These are phyloP conservation scores for Glareola pratincola DNA, from an alignment of 2,113 vertebrate genomes.

Conservation along the genomic window DNA sequence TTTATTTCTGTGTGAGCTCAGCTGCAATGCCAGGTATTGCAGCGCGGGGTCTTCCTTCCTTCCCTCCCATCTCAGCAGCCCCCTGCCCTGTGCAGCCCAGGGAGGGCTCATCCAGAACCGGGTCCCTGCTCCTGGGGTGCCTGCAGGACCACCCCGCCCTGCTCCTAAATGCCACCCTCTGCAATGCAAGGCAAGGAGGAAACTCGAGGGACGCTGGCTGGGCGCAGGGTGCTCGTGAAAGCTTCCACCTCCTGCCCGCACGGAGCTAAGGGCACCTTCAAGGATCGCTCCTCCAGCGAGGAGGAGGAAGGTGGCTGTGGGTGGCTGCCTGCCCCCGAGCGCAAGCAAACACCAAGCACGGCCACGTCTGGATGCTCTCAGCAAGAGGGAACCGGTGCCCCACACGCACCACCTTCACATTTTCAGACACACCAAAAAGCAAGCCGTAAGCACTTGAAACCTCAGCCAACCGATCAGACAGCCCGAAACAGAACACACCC, in stretches of 20 bases:
- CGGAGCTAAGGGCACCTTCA: background rate
- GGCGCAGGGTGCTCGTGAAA: background rate
- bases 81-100: background rate
- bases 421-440: background rate
- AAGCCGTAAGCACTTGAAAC: background rate
- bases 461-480: background rate
- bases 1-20: background rate
- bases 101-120: background rate
- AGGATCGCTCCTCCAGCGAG: background rate
- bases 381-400: background rate
- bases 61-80: background rate
- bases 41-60: fast-evolving
- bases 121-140: background rate
- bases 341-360: background rate
- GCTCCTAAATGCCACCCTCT: fast-evolving
- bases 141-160: background rate
- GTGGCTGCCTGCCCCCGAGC: background rate
- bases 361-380: background rate
- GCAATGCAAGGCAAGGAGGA: background rate
- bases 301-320: background rate
- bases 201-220: fast-evolving
- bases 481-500: background rate
- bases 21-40: background rate
- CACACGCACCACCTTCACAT: background rate
- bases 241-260: fast-evolving